Base-by-base conservation (phyloP, 2,113 vertebrate species). In the Austrofundulus limnaeus region DNA sequence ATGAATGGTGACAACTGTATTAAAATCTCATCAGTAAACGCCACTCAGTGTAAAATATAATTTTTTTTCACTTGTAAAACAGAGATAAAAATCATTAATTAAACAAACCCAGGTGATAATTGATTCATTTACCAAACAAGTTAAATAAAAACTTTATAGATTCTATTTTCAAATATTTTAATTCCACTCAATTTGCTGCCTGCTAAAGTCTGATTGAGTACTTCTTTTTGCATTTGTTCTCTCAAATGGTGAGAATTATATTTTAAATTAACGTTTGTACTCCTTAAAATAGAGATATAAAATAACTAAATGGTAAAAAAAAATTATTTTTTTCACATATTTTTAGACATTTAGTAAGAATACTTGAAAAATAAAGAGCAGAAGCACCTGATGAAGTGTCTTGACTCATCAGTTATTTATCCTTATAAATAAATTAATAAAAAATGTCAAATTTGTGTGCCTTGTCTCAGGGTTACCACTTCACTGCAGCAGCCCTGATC, bases 401-500 rank as follows among this genome's bases (percentile, higher is more conserved):
- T 43, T 43, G 42, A n/a, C 42, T 7, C 6, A 42, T 42, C 16
- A n/a, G 42, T 43, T 43, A 4, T 43, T 43, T 43, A n/a, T 43
- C 17, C 17, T 17, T 17, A 1, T 5, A 43, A 43, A 43, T 8
- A 43, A 17, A n/a, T 34, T 34, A 34, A 34, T 34, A 10, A 34
- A 34, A 34, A 34, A 34, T 34, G 31, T 34, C 31, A 5, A 34
- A 34, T 34, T 3, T 28, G 8, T 34, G 31, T 72, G 50, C 38
- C 70, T 51, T 77, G 70, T 31, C n/a, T n/a, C n/a, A n/a, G n/a
- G n/a, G n/a, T n/a, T n/a, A n/a, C n/a, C n/a, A n/a, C 60, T 53
- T 55, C 59, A 65, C 39, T 67, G 63, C 48, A 83, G 71, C 56
- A 53, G 75, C 66, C 53, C 51, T 39, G 11, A 19, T 15, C 5